Conservation (phyloP, 2,797 vertebrate species). For the Yasuhikotakia modesta region DNA sequence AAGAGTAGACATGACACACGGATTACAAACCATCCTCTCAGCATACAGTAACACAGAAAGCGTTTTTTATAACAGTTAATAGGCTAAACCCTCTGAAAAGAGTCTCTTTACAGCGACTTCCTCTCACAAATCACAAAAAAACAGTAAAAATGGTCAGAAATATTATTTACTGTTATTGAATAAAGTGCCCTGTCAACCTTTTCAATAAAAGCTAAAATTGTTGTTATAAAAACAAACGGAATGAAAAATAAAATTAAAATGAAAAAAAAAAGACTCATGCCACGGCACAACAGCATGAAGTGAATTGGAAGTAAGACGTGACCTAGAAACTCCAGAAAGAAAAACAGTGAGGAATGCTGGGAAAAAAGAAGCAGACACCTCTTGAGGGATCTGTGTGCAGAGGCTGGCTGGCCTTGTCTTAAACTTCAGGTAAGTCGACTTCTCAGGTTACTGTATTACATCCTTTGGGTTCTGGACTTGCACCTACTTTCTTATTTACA, state of each 20-base stretch:
- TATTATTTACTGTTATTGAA: neutral
- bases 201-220: neutral
- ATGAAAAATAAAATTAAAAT: neutral
- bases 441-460: conserved; percentile 56
- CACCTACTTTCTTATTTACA: conserved; percentile 12
- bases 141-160: neutral
- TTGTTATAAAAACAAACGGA: neutral
- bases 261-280: too few species aligned
- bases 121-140: neutral
- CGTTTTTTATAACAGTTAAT: neutral
- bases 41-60: neutral
- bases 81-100: neutral
- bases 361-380: conserved; percentile 65
- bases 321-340: conserved; percentile 67
- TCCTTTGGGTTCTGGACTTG: conserved; percentile 17
- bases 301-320: conserved; percentile 57
- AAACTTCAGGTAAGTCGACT: conserved; percentile 59
- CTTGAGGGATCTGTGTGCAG: conserved; percentile 74
- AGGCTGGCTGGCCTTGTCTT: conserved; percentile 61
- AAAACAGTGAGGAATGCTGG: conserved; percentile 58
- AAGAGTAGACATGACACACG: conserved; percentile 17
- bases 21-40: neutral
- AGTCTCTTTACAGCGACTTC: conserved; percentile 1
- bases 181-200: neutral
- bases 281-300: conserved; percentile 17